Evolutionary conservation across 53 echinoderm and acorn worm species (phyloP), one percentile per base, ranked within the genome.

Genomic region (Paracentrotus lividus): DNA sequence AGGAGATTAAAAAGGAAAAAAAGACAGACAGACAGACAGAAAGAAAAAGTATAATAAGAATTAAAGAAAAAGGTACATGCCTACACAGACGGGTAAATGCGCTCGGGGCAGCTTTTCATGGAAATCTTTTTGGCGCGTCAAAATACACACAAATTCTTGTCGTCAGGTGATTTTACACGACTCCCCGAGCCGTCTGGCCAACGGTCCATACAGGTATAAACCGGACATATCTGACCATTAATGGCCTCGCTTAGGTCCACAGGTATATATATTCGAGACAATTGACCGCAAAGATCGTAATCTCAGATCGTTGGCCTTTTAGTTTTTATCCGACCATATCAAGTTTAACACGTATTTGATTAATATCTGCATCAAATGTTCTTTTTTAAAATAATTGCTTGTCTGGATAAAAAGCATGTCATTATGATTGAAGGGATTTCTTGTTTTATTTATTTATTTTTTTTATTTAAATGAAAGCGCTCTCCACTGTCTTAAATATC

Each of bases 161-260:
- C 23, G 81, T 47, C 81, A 47, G 47, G 81, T 26, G 81, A 81
- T 27, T 47, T 76, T 26, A n/a, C 9, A 27, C 47, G 45, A 40
- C 4, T 81, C 81, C 81, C 81, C 3, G n/a, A 27, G 47, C 24
- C 81, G 81, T 81, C 81, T 81, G 81, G 47, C 81, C 45, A 47
- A 26, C 44, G 26, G 12, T 45, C 4, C 45, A 34, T 14, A n/a
- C 44, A 81, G 81, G 47, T 81, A 81, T 45, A 13, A 81, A 51
- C 56, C 2, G 13, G 56, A 20, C 23, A 3, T 23, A 59, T 5
- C 59, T 59, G 59, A 20, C 59, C 59, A 59, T 59, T n/a, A 59
- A 21, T 4, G 18, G 64, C 31, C 64, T 64, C 27, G 10, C 64
- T 27, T 27, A 64, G 26, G 64, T 64, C 64, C 31, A 64, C 64